Evolutionary conservation across 2,113 vertebrate species (phyloP).

Genomic region (Percina caprodes): DNA sequence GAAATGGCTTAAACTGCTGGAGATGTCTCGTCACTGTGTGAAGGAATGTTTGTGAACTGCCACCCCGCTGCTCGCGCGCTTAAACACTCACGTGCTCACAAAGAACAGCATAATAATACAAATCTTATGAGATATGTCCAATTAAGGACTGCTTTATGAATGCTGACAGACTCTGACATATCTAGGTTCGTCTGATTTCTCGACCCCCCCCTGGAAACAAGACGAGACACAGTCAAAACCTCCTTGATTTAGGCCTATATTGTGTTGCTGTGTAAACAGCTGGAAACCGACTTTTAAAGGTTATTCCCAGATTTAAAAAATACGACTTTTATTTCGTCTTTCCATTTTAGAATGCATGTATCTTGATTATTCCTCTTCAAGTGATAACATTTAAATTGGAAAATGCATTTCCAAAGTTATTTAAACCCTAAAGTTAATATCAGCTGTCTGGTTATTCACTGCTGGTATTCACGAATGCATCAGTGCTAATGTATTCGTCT

Average conservation of each 20-base stretch:
- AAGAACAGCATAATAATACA: slow-evolving; percentile 10
- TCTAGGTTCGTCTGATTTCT: slow-evolving; percentile 41
- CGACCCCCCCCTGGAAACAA: slow-evolving; percentile 50
- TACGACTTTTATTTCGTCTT: neutral
- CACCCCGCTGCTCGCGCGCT: slow-evolving; percentile 10
- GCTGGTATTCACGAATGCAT: slow-evolving; percentile 38
- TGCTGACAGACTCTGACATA: slow-evolving; percentile 61
- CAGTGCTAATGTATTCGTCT: slow-evolving; percentile 39
- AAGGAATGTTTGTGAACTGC: slow-evolving; percentile 59
- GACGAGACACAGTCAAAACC: slow-evolving; percentile 32
- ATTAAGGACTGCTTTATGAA: slow-evolving; percentile 37
- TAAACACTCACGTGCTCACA: slow-evolving; percentile 5
- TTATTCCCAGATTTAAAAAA: slow-evolving; percentile 5
- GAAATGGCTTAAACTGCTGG: slow-evolving; percentile 2
- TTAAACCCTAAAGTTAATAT: slow-evolving; percentile 5
- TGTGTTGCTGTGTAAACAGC: slow-evolving; percentile 28
- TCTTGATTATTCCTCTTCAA: slow-evolving; percentile 13
- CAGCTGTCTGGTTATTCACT: slow-evolving; percentile 4
- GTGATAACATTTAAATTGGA: neutral
- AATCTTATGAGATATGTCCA: slow-evolving; percentile 36
- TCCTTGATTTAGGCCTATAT: neutral
- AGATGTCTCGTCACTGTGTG: slow-evolving; percentile 43
- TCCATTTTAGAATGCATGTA: neutral
- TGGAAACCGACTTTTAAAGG: slow-evolving; percentile 33
- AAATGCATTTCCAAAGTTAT: slow-evolving; percentile 23